Conservation (phyloP, 2,888 invertebrate species). For the Sinopyrophorus schimmeli region DNA sequence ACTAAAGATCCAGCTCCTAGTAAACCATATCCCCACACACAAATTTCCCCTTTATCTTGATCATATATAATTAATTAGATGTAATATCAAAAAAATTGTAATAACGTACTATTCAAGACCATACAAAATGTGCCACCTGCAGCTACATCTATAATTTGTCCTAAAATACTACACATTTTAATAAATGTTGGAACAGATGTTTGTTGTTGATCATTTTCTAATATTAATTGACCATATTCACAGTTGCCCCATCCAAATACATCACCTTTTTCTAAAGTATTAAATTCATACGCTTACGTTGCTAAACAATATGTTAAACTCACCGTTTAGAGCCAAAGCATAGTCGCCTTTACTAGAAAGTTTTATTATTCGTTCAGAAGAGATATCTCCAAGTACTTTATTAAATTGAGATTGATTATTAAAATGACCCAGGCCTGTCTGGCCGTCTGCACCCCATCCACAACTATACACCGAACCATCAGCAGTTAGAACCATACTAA, state of each 20-base stretch:
- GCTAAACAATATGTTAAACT: constrained; percentile 7
- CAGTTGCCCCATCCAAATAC: constrained; percentile 97
- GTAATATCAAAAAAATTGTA: too few species aligned
- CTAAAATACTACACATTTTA: constrained; percentile 65
- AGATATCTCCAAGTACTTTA: constrained; percentile 77
- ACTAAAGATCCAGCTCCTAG: constrained; percentile 86
- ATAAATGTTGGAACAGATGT: constrained; percentile 72
- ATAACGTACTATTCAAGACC: constrained; percentile 78
- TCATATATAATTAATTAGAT: too few species aligned
- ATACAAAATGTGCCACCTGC: constrained; percentile 87
- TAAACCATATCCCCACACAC: constrained; percentile 93
- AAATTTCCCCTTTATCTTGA: constrained; percentile 80
- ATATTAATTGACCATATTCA: constrained; percentile 84
- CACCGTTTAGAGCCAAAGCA: constrained; percentile 84
- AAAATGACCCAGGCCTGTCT: constrained; percentile 80
- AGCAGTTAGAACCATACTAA: constrained; percentile 75
- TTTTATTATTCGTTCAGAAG: constrained; percentile 78
- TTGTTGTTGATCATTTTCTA: constrained; percentile 65
- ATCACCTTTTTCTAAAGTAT: constrained; percentile 78
- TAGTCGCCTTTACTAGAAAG: constrained; percentile 82
- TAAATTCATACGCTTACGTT: too few species aligned
- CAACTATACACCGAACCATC: constrained; percentile 83
- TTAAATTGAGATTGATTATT: constrained; percentile 63
- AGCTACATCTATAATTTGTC: constrained; percentile 79
- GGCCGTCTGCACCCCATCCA: constrained; percentile 95